Base-by-base conservation (phyloP, 2,888 invertebrate genomes). In the Apamea epomidion region DNA sequence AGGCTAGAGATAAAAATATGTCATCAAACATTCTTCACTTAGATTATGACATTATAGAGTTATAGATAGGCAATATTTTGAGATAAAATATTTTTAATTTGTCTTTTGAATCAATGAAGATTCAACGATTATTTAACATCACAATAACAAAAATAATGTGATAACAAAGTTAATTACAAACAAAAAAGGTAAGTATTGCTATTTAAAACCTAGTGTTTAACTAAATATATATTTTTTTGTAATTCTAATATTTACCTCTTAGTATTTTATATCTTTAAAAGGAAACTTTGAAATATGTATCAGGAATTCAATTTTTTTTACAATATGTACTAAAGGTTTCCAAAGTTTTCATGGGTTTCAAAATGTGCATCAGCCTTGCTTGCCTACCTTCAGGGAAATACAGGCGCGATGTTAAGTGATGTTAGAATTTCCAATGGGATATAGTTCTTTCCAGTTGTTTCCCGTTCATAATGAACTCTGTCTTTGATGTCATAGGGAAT, bases 1-100 rank as follows among this genome's bases (percentile, higher is more conserved):
- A 71, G 83, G 37, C 12, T 29, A 14, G 16, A 87, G 83, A 87
- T 83, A 87, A 87, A 74, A 70, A 83, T 83, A 60, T 87, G 16
- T 67, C 86, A 48, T 81, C 37, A 37, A 69, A 65, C 76, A 86
- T 71, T 70, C 70, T 70, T 74, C 51, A 67, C 65, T 29, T 14
- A 86, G 76, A 86, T 82, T 73, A 73, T 54, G 42, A 32, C 0
- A 1, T 37, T 73, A 45, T 4, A 67, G 72, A 85, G 0, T 42
- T 72, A 45, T 4, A 67, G 73, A 81, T 67, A 81, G 25, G 25
- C 0, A 25, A 81, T 73, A 60, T n/a, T 51, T 69, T 69, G 10
- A 62, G 79, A 54, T 58, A 54, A 62, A 68, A 51, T 16, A 62
- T 29, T 21, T 18, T 54, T 45, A 68, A 45, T 76, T 64, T 45